Evolutionary conservation across 37 sponge, comb jelly and placozoan genomes (phyloP).

Genomic region (Spongilla lacustris): DNA sequence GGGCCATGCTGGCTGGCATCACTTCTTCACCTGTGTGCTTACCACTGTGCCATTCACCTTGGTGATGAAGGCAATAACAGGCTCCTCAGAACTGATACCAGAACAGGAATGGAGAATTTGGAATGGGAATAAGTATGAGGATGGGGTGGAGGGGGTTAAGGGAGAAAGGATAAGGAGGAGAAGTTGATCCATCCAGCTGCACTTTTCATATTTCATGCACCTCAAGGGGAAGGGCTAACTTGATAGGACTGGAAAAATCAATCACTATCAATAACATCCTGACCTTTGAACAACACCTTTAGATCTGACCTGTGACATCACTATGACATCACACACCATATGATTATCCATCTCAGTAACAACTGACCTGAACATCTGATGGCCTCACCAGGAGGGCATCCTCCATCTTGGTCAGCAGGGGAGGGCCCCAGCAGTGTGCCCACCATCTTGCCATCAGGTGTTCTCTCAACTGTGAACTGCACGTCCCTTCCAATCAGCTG

Average conservation of each 20-base stretch:
- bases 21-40: neutral
- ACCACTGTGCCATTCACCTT: neutral
- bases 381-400: slow-evolving; percentile 17
- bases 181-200: no score
- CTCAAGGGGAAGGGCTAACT: no score
- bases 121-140: neutral
- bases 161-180: neutral
- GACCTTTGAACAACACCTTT: no score
- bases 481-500: slow-evolving; percentile 83
- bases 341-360: neutral
- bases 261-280: no score
- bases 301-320: no score
- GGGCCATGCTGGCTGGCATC: neutral
- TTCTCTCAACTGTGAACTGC: slow-evolving; percentile 6
- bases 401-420: slow-evolving; percentile 61
- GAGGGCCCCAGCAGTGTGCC: slow-evolving; percentile 25
- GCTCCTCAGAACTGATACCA: slow-evolving; percentile 37
- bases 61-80: slow-evolving; percentile 37
- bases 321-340: neutral
- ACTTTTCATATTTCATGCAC: neutral
- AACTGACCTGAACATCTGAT: slow-evolving; percentile 59
- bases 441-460: neutral
- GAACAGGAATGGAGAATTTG: slow-evolving; percentile 42
- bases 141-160: neutral
- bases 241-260: no score